A percentile compares a stretch with the other conserved stretches of the same genome.
These are phyloP conservation scores for Dicaeum eximium DNA, from an alignment of 2,113 vertebrate species.

Conservation along the genomic window DNA sequence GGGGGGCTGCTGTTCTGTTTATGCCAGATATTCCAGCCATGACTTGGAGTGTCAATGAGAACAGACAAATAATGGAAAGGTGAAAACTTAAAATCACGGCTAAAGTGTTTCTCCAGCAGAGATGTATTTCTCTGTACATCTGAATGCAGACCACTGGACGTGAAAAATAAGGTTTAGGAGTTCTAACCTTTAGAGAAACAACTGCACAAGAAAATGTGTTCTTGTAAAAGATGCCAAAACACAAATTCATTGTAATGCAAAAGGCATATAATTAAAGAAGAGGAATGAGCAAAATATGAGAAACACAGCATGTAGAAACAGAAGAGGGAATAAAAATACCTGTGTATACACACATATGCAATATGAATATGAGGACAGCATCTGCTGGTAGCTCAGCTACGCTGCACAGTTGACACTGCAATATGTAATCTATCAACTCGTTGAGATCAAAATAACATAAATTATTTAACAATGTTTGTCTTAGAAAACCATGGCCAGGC, in stretches of 20 bases:
- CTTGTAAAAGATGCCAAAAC: background rate
- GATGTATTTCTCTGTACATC: background rate
- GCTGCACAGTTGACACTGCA: background rate
- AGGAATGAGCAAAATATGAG: background rate
- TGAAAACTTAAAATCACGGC: background rate
- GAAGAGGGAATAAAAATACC: background rate
- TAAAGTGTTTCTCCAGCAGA: background rate
- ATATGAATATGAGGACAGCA: background rate
- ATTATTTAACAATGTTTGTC: background rate
- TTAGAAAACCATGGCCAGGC: background rate
- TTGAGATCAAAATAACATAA: background rate
- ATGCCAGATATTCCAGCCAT: background rate
- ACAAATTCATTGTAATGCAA: background rate
- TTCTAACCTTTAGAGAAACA: background rate
- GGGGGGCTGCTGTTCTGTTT: background rate
- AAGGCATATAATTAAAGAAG: background rate
- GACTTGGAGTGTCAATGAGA: background rate
- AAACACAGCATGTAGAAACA: background rate
- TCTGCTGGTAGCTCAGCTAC: background rate
- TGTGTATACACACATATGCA: background rate
- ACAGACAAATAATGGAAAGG: background rate
- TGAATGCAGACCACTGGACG: background rate
- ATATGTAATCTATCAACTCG: background rate
- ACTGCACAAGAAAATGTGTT: background rate
- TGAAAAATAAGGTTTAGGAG: background rate